A percentile compares a stretch with the other conserved stretches of the same genome.
These are phyloP conservation scores for Notarius quadriscutis DNA, from an alignment of 2,113 vertebrate genomes.

Conservation along the genomic window DNA sequence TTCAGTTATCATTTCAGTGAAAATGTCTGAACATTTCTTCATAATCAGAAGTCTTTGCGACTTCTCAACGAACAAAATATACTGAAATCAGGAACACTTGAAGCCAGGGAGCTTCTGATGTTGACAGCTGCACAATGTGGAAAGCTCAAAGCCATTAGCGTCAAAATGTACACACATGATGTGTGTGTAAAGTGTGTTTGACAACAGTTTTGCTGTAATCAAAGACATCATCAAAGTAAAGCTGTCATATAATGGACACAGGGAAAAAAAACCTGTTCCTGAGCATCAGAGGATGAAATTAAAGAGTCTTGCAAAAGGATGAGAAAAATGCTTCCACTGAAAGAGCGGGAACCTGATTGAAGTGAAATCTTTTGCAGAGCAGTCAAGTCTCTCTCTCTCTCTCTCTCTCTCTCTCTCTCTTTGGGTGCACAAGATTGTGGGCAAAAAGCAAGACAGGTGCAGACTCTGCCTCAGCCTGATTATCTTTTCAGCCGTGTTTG, in stretches of 20 bases:
- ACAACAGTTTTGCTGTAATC: conserved; percentile 3
- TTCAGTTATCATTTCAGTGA: not conserved
- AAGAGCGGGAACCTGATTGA: conserved; percentile 3
- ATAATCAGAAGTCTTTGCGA: not conserved
- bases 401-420: not conserved
- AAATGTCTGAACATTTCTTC: not conserved
- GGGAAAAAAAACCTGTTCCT: conserved; percentile 12
- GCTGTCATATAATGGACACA: conserved; percentile 11
- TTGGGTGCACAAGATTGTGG: conserved; percentile 16
- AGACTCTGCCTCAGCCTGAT: not conserved
- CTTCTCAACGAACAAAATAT: not conserved
- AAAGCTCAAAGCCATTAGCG: not conserved
- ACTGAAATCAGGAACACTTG: too few species aligned
- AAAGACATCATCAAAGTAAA: conserved; percentile 12
- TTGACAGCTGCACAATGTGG: not conserved
- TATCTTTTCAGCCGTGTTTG: conserved; percentile 26
- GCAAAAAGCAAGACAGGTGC: conserved; percentile 20
- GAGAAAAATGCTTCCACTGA: conserved; percentile 10
- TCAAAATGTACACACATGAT: not conserved
- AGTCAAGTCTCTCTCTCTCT: conserved; percentile 6
- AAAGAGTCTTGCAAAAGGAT: conserved; percentile 17
- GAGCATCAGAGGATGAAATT: conserved; percentile 38
- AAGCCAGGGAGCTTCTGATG: not conserved
- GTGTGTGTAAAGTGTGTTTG: not conserved
- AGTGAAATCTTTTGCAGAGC: conserved; percentile 21